These are phyloP conservation scores for Anas bahamensis DNA, from an alignment of 2,797 vertebrate genomes.

Conservation along the genomic window DNA sequence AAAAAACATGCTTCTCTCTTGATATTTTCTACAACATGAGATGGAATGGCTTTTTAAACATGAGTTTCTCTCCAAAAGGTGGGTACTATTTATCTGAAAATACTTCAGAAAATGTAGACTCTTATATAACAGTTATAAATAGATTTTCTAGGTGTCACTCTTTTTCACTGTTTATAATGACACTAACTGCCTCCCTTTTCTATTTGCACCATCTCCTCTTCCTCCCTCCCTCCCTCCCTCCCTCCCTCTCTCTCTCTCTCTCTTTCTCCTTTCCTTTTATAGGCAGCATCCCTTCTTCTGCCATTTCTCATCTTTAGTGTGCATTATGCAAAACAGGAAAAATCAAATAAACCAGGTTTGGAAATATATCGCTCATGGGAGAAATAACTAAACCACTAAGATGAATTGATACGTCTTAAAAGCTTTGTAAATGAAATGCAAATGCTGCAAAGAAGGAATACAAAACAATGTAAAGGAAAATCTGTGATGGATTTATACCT, in stretches of 20 bases:
- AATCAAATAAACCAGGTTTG: neutral
- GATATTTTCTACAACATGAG: neutral
- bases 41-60: neutral
- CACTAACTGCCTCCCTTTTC: neutral
- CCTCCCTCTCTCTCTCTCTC: no score
- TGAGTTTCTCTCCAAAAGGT: neutral
- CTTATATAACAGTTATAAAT: neutral
- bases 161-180: neutral
- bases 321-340: neutral
- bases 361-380: neutral
- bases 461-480: neutral
- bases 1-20: neutral
- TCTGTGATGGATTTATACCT: neutral
- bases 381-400: neutral
- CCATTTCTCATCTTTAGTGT: neutral
- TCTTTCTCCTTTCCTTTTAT: neutral
- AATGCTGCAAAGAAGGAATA: neutral
- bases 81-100: neutral
- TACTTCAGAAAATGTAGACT: neutral
- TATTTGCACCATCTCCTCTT: neutral
- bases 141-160: neutral
- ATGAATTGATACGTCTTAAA: neutral
- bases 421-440: neutral
- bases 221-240: neutral
- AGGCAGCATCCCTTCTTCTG: neutral